Evolutionary conservation across 2,797 vertebrate species (phyloP).

Genomic region (Chelidonichthys spinosus): DNA sequence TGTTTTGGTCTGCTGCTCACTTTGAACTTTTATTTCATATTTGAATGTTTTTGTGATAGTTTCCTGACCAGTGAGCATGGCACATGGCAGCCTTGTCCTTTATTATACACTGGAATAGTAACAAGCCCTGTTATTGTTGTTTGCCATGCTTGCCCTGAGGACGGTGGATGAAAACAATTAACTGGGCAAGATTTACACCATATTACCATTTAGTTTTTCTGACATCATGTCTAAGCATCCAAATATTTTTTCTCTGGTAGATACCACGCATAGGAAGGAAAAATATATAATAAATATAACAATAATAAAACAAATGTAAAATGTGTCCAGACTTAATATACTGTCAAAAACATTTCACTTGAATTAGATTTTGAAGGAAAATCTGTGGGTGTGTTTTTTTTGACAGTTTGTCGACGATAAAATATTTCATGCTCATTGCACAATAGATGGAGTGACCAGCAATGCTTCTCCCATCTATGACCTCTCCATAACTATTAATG

Average conservation of each 20-base stretch:
- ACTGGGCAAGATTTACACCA: constrained; percentile 46
- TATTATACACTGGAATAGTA: constrained; percentile 39
- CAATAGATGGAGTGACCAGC: neutral
- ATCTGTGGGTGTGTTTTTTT: constrained; percentile 44
- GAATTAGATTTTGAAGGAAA: constrained; percentile 41
- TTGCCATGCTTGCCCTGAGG: constrained; percentile 33
- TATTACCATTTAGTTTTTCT: constrained; percentile 46
- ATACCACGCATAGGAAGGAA: constrained; percentile 30
- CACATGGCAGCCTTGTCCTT: constrained; percentile 31
- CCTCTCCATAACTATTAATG: neutral
- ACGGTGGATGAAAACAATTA: constrained; percentile 44
- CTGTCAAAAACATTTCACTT: constrained; percentile 32
- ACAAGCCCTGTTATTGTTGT: constrained; percentile 34
- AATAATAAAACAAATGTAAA: constrained; percentile 25
- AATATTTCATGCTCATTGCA: constrained; percentile 26
- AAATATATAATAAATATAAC: constrained; percentile 17
- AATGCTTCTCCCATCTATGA: neutral
- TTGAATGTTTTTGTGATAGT: constrained; percentile 40
- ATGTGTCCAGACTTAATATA: constrained; percentile 27
- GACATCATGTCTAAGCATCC: constrained; percentile 57
- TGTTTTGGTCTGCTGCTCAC: constrained; percentile 48
- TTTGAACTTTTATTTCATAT: constrained; percentile 41
- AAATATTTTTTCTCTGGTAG: constrained; percentile 52
- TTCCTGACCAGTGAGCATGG: constrained; percentile 48
- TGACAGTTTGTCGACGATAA: constrained; percentile 23